Percentiles rank a stretch among this genome's conserved stretches.
Evolutionary conservation across 1,140 invertebrate genomes (phyloP).

Genomic region (Apis dorsata): DNA sequence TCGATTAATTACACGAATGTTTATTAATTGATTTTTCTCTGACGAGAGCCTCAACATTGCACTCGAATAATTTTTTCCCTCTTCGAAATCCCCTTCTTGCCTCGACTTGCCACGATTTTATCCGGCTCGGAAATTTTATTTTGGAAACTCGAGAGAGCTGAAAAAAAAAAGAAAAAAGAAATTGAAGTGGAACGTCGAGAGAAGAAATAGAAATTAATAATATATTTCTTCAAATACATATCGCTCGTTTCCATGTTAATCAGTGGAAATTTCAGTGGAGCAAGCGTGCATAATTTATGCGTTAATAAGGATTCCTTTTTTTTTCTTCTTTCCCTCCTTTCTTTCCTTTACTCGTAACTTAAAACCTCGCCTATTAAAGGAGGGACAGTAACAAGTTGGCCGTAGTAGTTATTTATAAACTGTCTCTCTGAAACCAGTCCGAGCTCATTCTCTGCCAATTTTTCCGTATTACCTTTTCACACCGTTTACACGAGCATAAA

Average conservation of each 20-base stretch:
- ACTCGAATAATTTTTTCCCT: background rate
- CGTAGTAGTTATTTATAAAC: too few relatives aligned
- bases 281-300: background rate
- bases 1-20: constrained; percentile 30
- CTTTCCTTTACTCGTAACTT: too few relatives aligned
- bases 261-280: background rate
- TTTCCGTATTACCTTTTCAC: too few relatives aligned
- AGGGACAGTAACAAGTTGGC: too few relatives aligned
- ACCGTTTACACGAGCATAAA: too few relatives aligned
- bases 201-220: background rate
- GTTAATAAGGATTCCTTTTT: background rate
- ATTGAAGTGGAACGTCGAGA: background rate
- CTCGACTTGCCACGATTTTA: background rate
- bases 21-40: constrained; percentile 32
- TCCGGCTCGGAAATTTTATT: too few relatives aligned
- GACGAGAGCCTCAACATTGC: background rate
- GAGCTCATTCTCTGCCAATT: too few relatives aligned
- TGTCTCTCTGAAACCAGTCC: too few relatives aligned
- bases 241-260: background rate
- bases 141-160: background rate
- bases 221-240: background rate
- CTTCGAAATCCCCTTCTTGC: background rate
- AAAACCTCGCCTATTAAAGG: too few relatives aligned
- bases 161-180: background rate
- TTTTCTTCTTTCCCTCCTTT: too few relatives aligned